These are phyloP conservation scores for Pomatorhinus ruficollis DNA, from an alignment of 2,113 vertebrate genomes.

Conservation along the genomic window DNA sequence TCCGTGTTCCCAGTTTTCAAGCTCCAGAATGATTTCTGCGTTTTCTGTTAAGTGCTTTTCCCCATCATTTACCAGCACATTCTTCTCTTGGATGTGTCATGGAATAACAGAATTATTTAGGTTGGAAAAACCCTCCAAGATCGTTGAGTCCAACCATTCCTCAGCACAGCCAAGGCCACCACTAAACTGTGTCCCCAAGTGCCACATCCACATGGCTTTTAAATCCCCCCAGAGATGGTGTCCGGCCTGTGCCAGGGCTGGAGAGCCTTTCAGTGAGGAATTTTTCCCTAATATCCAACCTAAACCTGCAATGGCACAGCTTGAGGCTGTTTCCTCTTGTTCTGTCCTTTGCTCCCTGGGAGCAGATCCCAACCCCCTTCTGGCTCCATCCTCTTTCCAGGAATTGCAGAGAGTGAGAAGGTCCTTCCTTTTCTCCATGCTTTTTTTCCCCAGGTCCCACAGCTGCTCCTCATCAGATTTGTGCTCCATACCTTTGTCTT, in stretches of 20 bases:
- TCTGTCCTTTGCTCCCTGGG: not conserved
- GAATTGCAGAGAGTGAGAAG: not conserved
- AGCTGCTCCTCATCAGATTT: not conserved
- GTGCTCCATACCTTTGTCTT: not conserved
- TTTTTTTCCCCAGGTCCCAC: not conserved
- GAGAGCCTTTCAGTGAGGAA: not conserved
- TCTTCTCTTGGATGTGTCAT: not conserved
- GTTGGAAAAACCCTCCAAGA: not conserved
- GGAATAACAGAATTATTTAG: not conserved
- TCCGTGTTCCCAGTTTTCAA: not conserved
- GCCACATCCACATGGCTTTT: not conserved
- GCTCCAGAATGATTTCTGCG: rapidly evolving
- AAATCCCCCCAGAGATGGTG: not conserved
- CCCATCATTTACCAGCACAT: rapidly evolving
- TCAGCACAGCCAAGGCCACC: not conserved
- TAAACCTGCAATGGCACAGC: not conserved
- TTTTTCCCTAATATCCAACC: not conserved
- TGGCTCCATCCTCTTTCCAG: not conserved
- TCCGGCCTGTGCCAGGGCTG: not conserved
- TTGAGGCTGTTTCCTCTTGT: not conserved
- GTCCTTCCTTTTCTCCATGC: not conserved
- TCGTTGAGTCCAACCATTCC: not conserved
- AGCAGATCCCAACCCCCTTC: not conserved
- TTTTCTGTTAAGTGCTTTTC: not conserved
- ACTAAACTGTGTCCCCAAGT: not conserved